Percentiles rank a stretch among this genome's conserved stretches.
These are phyloP conservation scores for Clivina fossor DNA, from an alignment of 2,888 invertebrate species.

Conservation along the genomic window DNA sequence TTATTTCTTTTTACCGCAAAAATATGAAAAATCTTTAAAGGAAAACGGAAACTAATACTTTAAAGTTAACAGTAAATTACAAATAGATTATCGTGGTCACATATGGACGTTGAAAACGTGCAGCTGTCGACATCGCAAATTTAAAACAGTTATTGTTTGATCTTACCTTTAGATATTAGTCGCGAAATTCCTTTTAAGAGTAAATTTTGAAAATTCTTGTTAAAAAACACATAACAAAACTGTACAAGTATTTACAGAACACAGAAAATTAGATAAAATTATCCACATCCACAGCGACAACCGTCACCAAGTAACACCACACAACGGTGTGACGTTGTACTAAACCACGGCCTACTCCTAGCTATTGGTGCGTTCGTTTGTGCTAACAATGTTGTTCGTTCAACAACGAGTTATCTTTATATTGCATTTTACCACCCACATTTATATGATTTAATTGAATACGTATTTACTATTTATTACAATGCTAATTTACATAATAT, in stretches of 20 bases:
- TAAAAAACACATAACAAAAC: conserved; percentile 20
- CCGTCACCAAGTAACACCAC: conserved; percentile 25
- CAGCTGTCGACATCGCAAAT: conserved; percentile 16
- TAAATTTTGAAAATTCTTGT: conserved; percentile 26
- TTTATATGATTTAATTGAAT: too few relatives aligned
- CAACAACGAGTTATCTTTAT: too few relatives aligned
- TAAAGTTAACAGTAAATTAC: conserved; percentile 6
- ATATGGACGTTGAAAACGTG: conserved; percentile 27
- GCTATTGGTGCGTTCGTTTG: conserved; percentile 26
- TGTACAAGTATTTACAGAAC: conserved; percentile 22
- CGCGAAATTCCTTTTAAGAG: conserved; percentile 7
- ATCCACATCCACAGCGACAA: conserved; percentile 30
- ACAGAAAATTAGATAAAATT: conserved; percentile 24
- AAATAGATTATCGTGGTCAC: conserved; percentile 27
- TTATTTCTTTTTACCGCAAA: conserved; percentile 2
- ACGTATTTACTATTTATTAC: too few relatives aligned
- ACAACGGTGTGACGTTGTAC: conserved; percentile 17
- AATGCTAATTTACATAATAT: too few relatives aligned
- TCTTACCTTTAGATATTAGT: conserved; percentile 26
- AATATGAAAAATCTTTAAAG: conserved; percentile 5
- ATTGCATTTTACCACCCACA: too few relatives aligned
- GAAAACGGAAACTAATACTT: conserved; percentile 6
- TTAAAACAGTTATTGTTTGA: conserved; percentile 14
- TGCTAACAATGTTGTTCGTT: too few relatives aligned
- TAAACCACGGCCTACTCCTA: conserved; percentile 24